A percentile compares a stretch with the other conserved stretches of the same genome.
Evolutionary conservation across 2,113 vertebrate genomes (phyloP).

Genomic region (Anas platyrhynchos): DNA sequence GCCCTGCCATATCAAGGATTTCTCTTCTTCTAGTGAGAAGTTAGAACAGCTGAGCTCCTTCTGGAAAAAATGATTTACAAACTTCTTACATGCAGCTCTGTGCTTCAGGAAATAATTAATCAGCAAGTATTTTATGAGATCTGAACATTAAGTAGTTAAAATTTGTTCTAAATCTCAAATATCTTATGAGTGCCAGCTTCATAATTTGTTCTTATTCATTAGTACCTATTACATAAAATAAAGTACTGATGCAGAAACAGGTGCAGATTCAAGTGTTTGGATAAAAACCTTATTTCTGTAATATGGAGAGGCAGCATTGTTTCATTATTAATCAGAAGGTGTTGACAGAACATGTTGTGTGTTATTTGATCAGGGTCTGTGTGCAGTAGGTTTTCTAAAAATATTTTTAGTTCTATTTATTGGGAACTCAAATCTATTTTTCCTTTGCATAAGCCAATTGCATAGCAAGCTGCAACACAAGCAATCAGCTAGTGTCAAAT

Average conservation of each 20-base stretch:
- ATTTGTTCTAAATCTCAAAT: not conserved
- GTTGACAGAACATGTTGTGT: not conserved
- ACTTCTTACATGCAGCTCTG: not conserved
- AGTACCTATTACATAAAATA: not conserved
- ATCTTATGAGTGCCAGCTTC: not conserved
- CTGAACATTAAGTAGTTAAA: not conserved
- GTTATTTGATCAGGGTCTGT: not conserved
- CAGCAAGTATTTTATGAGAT: not conserved
- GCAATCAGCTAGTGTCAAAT: not conserved
- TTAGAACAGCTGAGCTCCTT: not conserved
- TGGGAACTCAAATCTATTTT: not conserved
- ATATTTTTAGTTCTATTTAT: constrained; percentile 34
- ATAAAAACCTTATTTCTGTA: not conserved
- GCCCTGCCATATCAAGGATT: not conserved
- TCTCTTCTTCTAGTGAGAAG: not conserved
- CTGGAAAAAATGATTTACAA: not conserved
- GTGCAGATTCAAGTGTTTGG: not conserved
- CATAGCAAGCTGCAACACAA: not conserved
- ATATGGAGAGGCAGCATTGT: not conserved
- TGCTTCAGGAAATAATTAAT: not conserved
- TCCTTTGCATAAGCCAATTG: not conserved
- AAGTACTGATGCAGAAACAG: not conserved
- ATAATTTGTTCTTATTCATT: not conserved
- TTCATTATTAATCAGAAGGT: constrained; percentile 37
- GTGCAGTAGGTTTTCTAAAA: constrained; percentile 29